Evolutionary conservation across 2,888 invertebrate species (phyloP).

Genomic region (Caenorhabditis uteleia): DNA sequence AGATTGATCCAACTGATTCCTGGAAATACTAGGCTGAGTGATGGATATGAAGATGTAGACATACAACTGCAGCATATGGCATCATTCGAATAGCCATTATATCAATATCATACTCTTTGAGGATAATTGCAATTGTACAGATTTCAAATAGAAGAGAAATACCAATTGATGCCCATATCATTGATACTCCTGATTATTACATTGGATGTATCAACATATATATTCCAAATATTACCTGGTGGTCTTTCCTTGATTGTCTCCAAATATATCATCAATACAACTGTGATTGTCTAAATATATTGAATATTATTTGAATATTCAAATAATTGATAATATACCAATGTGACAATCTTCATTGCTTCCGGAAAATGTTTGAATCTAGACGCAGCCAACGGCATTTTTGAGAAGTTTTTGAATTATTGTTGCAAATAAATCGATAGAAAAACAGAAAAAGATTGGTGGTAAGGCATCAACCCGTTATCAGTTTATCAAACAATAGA

Average conservation of each 20-base stretch:
- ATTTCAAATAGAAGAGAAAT: constrained; percentile 27
- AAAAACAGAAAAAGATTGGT: no score
- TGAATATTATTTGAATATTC: constrained; percentile 1
- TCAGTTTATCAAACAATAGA: no score
- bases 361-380: constrained; percentile 21
- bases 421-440: neutral
- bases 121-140: constrained; percentile 21
- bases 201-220: neutral
- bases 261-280: constrained; percentile 20
- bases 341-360: constrained; percentile 13
- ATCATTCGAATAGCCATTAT: constrained; percentile 29
- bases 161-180: constrained; percentile 34
- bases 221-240: constrained; percentile 13
- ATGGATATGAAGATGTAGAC: neutral
- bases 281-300: constrained; percentile 1
- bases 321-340: constrained; percentile 6
- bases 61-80: constrained; percentile 30
- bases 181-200: constrained; percentile 17
- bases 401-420: neutral
- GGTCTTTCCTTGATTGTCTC: constrained; percentile 27
- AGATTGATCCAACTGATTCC: constrained; percentile 29
- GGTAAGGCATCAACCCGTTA: no score
- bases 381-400: constrained; percentile 21
- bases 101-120: constrained; percentile 29
- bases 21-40: neutral